phyloP scores from a whole-genome alignment of 1,140 invertebrate genomes.

The Leucophenga varia region DNA sequence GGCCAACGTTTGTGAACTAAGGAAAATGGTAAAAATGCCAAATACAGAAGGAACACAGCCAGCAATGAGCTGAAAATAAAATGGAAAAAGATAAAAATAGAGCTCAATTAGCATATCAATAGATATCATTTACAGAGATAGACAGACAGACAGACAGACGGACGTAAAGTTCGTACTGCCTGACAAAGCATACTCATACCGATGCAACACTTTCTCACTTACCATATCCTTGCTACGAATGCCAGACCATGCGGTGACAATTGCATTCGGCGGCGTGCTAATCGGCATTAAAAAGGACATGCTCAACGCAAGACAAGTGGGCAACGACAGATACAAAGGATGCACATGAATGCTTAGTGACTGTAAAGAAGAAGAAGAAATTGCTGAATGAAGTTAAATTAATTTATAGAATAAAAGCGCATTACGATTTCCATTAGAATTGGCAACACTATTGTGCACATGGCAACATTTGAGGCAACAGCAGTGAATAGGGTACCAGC shows the following conservation, averaged over 20 bases:
- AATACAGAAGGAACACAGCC: conserved; percentile 8
- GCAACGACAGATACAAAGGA: conserved; percentile 82
- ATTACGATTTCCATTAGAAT: conserved; percentile 65
- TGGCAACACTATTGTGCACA: conserved; percentile 67
- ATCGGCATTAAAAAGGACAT: conserved; percentile 76
- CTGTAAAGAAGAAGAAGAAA: conserved; percentile 31
- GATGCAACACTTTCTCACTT: conserved; percentile 16
- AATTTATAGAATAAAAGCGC: conserved; percentile 46
- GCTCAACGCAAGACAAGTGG: conserved; percentile 72
- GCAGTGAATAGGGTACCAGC: conserved; percentile 63
- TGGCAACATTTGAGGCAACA: conserved; percentile 67
- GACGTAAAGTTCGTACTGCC: no score
- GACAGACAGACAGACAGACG: no score
- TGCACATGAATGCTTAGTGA: conserved; percentile 65
- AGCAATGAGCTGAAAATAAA: conserved; percentile 11
- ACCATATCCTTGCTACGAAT: conserved; percentile 74
- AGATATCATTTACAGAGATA: no score
- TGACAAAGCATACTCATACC: not conserved
- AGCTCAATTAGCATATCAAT: conserved; percentile 20
- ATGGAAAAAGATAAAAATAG: no score
- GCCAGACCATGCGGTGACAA: conserved; percentile 75
- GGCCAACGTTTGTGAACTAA: not conserved
- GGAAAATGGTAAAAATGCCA: conserved; percentile 15
- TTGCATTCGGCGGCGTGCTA: conserved; percentile 84
- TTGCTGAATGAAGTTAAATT: conserved; percentile 1